Percentiles rank a stretch among this genome's conserved stretches.
phyloP scores from a whole-genome alignment of 2,888 invertebrate genomes.

The Caenorhabditis virilis region DNA sequence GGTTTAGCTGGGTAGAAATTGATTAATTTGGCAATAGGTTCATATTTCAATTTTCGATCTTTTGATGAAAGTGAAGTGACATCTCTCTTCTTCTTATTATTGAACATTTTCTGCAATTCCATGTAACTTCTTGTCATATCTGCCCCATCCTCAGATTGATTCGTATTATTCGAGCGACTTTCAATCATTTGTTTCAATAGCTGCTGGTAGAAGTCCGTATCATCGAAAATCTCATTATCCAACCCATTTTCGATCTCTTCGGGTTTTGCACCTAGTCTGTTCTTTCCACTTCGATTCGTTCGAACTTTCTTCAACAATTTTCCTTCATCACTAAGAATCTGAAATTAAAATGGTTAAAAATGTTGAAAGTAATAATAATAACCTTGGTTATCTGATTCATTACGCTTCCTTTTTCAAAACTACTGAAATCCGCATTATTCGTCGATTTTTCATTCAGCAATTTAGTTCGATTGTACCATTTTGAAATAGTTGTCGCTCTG shows the following conservation, averaged over 20 bases:
- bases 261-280: conserved; percentile 74
- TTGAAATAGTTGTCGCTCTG: conserved; percentile 83
- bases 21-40: conserved; percentile 69
- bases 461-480: conserved; percentile 92
- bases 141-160: conserved; percentile 79
- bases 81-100: conserved; percentile 77
- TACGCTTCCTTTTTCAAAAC: conserved; percentile 69
- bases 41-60: conserved; percentile 80
- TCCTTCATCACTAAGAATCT: conserved; percentile 79
- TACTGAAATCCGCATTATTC: conserved; percentile 72
- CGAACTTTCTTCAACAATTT: conserved; percentile 82
- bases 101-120: conserved; percentile 81
- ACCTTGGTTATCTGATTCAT: conserved; percentile 29
- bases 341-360: conserved; percentile 10
- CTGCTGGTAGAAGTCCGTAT: conserved; percentile 95
- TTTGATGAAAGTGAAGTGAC: conserved; percentile 71
- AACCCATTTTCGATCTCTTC: conserved; percentile 9
- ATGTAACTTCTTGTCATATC: conserved; percentile 88
- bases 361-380: neutral
- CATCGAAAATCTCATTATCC: conserved; percentile 80
- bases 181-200: conserved; percentile 88
- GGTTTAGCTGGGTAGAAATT: conserved; percentile 65
- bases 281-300: conserved; percentile 79
- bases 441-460: conserved; percentile 74
- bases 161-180: conserved; percentile 77